A percentile compares a stretch with the other conserved stretches of the same genome.
Conservation (phyloP, 2,113 vertebrate genomes). For the Myocastor coypus region DNA sequence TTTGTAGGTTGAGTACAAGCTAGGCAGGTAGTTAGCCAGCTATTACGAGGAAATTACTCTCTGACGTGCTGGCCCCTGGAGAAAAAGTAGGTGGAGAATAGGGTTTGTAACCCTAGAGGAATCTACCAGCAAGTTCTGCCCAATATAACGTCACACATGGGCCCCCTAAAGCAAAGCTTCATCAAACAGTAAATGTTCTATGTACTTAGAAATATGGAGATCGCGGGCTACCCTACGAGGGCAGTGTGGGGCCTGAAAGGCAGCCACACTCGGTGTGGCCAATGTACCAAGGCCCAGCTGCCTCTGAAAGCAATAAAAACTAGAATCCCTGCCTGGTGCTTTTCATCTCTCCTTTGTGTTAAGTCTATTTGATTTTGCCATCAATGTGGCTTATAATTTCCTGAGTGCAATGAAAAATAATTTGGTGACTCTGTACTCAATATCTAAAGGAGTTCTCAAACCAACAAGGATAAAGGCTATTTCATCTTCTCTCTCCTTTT, state of each 20-base stretch:
- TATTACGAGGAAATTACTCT: slow-evolving; percentile 29
- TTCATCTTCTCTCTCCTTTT: slow-evolving; percentile 49
- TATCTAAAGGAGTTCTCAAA: slow-evolving; percentile 76
- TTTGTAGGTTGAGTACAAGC: background rate
- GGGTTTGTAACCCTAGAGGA: background rate
- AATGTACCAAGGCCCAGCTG: slow-evolving; percentile 64
- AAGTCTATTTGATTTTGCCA: slow-evolving; percentile 78
- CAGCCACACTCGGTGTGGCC: slow-evolving; percentile 60
- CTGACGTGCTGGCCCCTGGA: background rate
- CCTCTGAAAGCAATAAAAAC: slow-evolving; percentile 78
- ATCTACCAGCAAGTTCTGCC: slow-evolving; percentile 40
- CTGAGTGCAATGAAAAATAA: slow-evolving; percentile 80
- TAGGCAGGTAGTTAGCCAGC: background rate
- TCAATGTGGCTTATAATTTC: slow-evolving; percentile 75
- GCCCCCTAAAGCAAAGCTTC: slow-evolving; percentile 32
- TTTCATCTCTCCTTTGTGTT: slow-evolving; percentile 77
- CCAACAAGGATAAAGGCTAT: slow-evolving; percentile 61
- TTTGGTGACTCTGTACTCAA: slow-evolving; percentile 78
- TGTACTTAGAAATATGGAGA: slow-evolving; percentile 70
- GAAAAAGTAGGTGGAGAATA: background rate
- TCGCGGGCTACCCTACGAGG: slow-evolving; percentile 53
- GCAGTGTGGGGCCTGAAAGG: slow-evolving; percentile 57
- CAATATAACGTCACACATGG: background rate
- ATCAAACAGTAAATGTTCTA: slow-evolving; percentile 61
- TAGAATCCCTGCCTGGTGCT: slow-evolving; percentile 78